A percentile compares a stretch with the other conserved stretches of the same genome.
These are phyloP conservation scores for Lepus oiostolus DNA, from an alignment of 2,797 vertebrate species.

Conservation along the genomic window DNA sequence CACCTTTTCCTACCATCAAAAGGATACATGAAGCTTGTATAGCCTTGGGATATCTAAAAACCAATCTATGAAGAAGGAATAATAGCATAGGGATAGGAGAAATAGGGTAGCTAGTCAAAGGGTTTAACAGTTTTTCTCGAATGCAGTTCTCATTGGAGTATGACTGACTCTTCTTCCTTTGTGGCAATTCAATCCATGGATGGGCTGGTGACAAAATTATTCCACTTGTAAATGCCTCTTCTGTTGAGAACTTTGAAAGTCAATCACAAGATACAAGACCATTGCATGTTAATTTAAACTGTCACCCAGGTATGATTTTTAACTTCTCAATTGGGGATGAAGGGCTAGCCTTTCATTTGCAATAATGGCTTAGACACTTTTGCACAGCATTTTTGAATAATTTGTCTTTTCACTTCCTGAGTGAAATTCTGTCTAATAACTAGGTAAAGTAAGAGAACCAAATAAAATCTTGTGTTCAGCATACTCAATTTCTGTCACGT, in stretches of 20 bases:
- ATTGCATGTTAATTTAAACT: neutral
- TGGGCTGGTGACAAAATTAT: neutral
- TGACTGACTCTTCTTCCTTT: neutral
- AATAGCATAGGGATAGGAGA: neutral
- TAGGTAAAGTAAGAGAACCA: constrained; percentile 26
- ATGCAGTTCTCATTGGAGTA: neutral
- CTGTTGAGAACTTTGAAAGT: neutral
- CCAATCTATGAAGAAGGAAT: neutral
- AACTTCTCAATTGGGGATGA: constrained; percentile 1
- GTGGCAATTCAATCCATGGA: neutral
- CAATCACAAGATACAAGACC: neutral
- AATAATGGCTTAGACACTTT: neutral
- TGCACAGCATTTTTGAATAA: neutral
- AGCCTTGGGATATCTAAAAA: neutral
- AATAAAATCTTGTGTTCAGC: constrained; percentile 35
- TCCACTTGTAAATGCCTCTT: neutral
- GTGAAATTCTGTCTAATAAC: constrained; percentile 56
- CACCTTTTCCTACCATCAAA: neutral
- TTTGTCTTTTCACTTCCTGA: constrained; percentile 43
- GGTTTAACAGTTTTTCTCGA: neutral
- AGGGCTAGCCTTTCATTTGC: constrained; percentile 24
- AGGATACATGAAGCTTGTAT: neutral
- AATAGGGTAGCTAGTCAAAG: neutral
- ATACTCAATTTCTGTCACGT: constrained; percentile 41
- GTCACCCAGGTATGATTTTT: neutral